Evolutionary conservation across 2,113 vertebrate species (phyloP), one percentile per base, ranked within the genome.

Genomic region (Puntigrus tetrazona): DNA sequence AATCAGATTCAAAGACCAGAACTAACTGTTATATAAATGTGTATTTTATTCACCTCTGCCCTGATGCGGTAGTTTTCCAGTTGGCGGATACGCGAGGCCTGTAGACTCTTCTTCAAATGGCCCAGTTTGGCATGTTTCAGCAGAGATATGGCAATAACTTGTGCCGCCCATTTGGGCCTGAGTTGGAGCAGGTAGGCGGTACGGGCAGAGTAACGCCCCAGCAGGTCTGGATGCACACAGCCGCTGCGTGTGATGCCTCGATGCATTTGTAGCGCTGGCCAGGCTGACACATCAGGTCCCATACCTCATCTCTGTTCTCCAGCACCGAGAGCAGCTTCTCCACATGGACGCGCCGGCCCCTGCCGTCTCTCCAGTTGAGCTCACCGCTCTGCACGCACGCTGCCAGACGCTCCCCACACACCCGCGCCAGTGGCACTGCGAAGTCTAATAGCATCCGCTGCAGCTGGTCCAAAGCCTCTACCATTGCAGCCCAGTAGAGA

Each of bases 41-140:
- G 34, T 38, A 25, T 29, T 16, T 69, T 25, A 41, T 89, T 89
- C 92, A 98, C 97, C 96, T 97, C 94, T 87, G 94, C 95, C 94
- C 96, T 94, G 80, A 88, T 91, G 90, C 86, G 92, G 85, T 94
- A 95, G 91, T 95, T 97, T 92, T 97, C 93, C 93, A 98, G 94
- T 89, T 98, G 96, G 88, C 90, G 92, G 27, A 87, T 91, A 0
- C 93, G 94, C 0, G 94, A 90, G 43, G 94, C 95, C 94, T 93
- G 90, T 89, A 96, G 94, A 91, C 90, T 81, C 72, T 86, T 93
- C 81, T 86, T 94, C 52, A 95, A 84, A 18, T 82, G 91, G 27
- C 86, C 84, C 92, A 88, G 88, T 87, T 91, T 95, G 67, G 81
- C 70, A 43, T 85, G 84, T 83, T 92, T 88, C 79, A 94, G 91